Evolutionary conservation across 2,797 vertebrate genomes (phyloP).

Genomic region (Chelon auratus): DNA sequence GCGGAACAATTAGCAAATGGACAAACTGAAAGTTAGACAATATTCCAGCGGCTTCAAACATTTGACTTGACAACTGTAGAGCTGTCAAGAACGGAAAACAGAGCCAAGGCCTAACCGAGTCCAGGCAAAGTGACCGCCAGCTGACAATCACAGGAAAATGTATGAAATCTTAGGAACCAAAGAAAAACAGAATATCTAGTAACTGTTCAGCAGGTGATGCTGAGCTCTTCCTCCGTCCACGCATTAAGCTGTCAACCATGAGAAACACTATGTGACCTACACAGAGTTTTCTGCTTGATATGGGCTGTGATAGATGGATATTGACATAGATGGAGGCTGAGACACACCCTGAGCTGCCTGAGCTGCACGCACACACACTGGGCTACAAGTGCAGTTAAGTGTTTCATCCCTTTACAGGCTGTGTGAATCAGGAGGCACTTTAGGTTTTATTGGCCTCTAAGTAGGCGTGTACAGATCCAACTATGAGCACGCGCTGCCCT

Average conservation of each 20-base stretch:
- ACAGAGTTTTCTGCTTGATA: constrained; percentile 31
- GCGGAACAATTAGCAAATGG: constrained; percentile 8
- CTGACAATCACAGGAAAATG: constrained; percentile 63
- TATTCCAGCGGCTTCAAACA: constrained; percentile 38
- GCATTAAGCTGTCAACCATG: constrained; percentile 44
- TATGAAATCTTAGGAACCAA: constrained; percentile 65
- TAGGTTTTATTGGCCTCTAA: constrained; percentile 67
- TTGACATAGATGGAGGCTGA: constrained; percentile 46
- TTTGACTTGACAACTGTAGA: constrained; percentile 52
- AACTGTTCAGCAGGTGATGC: constrained; percentile 47
- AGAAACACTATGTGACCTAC: constrained; percentile 42
- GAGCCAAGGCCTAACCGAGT: constrained; percentile 60
- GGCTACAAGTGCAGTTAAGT: constrained; percentile 41
- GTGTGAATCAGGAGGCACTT: constrained; percentile 67
- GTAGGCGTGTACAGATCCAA: constrained; percentile 64
- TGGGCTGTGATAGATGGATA: constrained; percentile 40
- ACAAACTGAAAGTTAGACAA: constrained; percentile 12
- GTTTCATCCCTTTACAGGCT: constrained; percentile 74
- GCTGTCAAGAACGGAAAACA: constrained; percentile 50
- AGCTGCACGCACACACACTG: constrained; percentile 26
- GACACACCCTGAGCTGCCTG: constrained; percentile 41
- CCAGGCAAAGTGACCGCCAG: constrained; percentile 54
- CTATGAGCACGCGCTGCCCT: constrained; percentile 52
- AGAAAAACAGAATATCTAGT: constrained; percentile 62
- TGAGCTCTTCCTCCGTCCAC: constrained; percentile 43